Evolutionary conservation across 2,888 invertebrate genomes (phyloP).

Genomic region (Oasisia sp.): DNA sequence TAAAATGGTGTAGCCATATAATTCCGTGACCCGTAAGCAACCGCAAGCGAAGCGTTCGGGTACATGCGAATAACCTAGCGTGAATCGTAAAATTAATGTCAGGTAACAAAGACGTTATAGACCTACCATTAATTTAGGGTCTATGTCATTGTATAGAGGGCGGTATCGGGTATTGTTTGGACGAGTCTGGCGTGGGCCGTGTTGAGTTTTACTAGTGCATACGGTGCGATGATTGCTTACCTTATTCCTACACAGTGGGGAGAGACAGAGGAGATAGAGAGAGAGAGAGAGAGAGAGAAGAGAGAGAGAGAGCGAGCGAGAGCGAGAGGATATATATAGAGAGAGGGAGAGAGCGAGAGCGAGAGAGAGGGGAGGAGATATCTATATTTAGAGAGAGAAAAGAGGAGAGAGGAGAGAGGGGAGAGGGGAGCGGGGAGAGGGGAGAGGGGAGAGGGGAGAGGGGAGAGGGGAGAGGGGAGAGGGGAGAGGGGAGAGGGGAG

Average conservation of each 20-base stretch:
- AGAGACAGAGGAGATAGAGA: neutral
- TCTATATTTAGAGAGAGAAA: no score
- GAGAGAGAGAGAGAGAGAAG: neutral
- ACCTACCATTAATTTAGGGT: neutral
- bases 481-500: neutral
- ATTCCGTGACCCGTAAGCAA: neutral
- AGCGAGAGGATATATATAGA: neutral
- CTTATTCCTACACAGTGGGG: no score
- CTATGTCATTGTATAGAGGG: neutral
- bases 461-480: neutral
- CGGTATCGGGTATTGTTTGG: neutral
- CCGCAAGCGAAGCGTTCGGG: neutral
- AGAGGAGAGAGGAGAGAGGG: no score
- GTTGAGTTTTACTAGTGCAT: no score
- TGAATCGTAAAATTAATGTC: neutral
- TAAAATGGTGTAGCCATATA: neutral
- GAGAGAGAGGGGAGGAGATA: neutral
- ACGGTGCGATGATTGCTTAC: no score
- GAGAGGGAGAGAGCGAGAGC: neutral
- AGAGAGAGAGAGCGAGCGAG: neutral
- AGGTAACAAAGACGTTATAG: no score
- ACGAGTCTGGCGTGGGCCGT: neutral
- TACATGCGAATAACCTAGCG: neutral
- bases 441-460: no score
- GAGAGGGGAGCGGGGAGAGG: no score